These are phyloP conservation scores for Pipra filicauda DNA, from an alignment of 2,113 vertebrate species.

Conservation along the genomic window DNA sequence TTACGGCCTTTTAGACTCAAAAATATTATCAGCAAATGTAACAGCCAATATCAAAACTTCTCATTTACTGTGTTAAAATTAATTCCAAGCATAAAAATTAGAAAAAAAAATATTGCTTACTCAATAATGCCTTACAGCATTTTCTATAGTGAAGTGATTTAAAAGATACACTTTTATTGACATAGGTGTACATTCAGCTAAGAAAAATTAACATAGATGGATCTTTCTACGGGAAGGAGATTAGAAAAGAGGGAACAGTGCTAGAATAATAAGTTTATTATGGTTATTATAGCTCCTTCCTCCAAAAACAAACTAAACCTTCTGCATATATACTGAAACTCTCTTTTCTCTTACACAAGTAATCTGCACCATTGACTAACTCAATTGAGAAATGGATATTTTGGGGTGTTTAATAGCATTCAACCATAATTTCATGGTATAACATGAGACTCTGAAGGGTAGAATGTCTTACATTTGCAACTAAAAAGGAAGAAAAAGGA, in stretches of 20 bases:
- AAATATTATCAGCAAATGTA: background rate
- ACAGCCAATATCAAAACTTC: background rate
- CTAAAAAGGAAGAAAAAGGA: background rate
- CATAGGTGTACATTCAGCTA: background rate
- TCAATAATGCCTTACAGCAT: background rate
- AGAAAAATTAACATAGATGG: background rate
- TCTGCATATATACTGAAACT: background rate
- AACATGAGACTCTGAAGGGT: background rate
- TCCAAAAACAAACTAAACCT: background rate
- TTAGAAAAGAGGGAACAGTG: background rate
- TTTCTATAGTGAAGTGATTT: background rate
- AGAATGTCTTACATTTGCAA: background rate
- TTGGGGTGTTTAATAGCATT: background rate
- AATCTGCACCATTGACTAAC: background rate
- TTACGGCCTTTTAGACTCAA: background rate
- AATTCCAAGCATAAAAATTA: background rate
- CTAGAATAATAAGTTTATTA: background rate
- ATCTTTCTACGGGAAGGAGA: background rate
- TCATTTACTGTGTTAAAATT: background rate
- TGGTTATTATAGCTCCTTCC: background rate
- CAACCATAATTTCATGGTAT: background rate
- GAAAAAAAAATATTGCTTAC: background rate
- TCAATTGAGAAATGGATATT: background rate
- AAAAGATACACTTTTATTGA: background rate
- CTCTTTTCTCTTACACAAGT: background rate